A percentile compares a stretch with the other conserved stretches of the same genome.
Conservation (phyloP, 2,113 vertebrate genomes). For the Zapus hudsonius region DNA sequence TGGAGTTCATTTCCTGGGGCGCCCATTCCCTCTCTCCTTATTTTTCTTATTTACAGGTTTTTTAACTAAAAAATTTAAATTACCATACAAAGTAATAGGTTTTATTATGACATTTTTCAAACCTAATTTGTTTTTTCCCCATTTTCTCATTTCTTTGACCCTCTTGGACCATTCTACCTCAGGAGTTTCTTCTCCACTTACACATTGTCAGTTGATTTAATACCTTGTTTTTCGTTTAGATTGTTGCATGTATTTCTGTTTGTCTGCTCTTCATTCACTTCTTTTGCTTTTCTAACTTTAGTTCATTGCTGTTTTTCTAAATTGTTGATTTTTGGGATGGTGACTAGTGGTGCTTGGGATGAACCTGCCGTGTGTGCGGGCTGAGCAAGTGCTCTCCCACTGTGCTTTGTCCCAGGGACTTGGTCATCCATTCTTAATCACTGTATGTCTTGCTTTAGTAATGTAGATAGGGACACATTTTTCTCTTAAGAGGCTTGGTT, state of each 20-base stretch:
- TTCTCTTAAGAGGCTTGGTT: constrained; percentile 17
- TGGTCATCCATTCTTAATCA: not conserved
- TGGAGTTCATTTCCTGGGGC: no score
- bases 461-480: constrained; percentile 7
- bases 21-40: no score
- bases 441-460: not conserved
- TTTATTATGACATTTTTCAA: no score
- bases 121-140: no score
- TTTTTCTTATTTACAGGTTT: no score
- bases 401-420: not conserved
- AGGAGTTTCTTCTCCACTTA: no score
- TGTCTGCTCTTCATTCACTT: constrained; percentile 20
- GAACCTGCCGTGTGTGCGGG: no score
- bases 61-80: no score
- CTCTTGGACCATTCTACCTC: no score
- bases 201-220: not conserved
- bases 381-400: not conserved
- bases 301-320: constrained; percentile 34
- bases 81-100: no score
- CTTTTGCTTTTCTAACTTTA: constrained; percentile 21
- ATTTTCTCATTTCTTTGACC: no score
- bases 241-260: not conserved
- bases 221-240: not conserved
- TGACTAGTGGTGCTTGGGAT: not conserved
- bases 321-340: not conserved